Percentiles rank a stretch among this genome's conserved stretches.
phyloP scores from a whole-genome alignment of 2,888 invertebrate genomes.

The Plusia festucae region DNA sequence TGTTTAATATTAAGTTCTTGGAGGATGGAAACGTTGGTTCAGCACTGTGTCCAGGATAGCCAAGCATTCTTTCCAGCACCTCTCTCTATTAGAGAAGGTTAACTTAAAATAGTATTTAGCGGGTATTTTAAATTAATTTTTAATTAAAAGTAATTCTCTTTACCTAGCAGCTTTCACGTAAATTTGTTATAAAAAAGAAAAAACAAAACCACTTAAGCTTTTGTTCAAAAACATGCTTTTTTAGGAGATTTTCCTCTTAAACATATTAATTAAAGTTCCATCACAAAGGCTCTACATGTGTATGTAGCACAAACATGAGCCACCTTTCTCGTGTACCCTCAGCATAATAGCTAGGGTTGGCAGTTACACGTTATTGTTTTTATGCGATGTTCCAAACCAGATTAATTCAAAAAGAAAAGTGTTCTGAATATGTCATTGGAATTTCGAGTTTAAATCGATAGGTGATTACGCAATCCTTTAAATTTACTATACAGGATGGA shows the following conservation, averaged over 20 bases:
- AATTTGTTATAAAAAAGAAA: not conserved
- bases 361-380: not conserved
- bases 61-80: too few relatives aligned
- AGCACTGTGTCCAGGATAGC: too few relatives aligned
- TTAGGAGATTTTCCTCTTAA: not conserved
- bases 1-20: too few relatives aligned
- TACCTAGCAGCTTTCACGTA: not conserved
- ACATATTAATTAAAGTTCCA: not conserved
- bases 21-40: too few relatives aligned
- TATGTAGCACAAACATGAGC: not conserved
- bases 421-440: too few relatives aligned
- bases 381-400: not conserved
- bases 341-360: not conserved
- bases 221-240: not conserved
- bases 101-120: too few relatives aligned
- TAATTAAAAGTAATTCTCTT: too few relatives aligned
- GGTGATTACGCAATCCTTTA: too few relatives aligned
- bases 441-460: too few relatives aligned
- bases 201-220: not conserved
- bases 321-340: not conserved
- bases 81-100: too few relatives aligned
- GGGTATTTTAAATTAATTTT: too few relatives aligned
- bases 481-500: too few relatives aligned
- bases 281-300: not conserved
- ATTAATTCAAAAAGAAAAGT: not conserved